These are phyloP conservation scores for Willisornis vidua DNA, from an alignment of 2,113 vertebrate species.

Conservation along the genomic window DNA sequence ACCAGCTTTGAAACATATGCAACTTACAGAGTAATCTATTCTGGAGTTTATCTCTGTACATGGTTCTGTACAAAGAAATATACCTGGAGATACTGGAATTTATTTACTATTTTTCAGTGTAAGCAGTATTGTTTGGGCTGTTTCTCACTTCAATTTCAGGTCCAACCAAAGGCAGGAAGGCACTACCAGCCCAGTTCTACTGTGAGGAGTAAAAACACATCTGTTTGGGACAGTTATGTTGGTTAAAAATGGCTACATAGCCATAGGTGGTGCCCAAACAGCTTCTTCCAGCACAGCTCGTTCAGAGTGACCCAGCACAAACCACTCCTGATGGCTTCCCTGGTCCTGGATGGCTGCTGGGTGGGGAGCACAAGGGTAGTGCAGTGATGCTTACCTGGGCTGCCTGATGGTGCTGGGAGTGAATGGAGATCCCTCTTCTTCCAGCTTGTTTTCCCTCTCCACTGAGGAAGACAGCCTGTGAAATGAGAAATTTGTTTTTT, in stretches of 20 bases:
- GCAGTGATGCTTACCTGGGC: not conserved
- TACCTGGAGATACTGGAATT: not conserved
- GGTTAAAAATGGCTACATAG: not conserved
- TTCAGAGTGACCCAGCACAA: not conserved
- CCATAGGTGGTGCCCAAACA: not conserved
- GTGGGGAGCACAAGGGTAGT: not conserved
- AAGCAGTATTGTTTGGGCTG: not conserved
- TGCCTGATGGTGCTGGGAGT: fast-evolving
- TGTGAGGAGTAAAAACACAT: not conserved
- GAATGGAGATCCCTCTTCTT: not conserved
- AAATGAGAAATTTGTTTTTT: not conserved
- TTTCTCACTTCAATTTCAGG: not conserved
- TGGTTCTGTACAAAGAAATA: not conserved
- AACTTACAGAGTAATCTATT: not conserved
- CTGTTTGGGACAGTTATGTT: not conserved
- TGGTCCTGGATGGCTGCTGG: not conserved
- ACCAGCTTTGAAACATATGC: not conserved
- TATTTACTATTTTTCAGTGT: not conserved
- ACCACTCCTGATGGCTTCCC: not conserved
- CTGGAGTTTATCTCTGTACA: not conserved
- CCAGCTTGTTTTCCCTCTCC: not conserved
- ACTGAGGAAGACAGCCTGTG: not conserved
- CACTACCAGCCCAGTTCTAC: not conserved
- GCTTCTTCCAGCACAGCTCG: not conserved
- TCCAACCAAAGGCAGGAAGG: not conserved